Percentiles rank a stretch among this genome's conserved stretches.
These are phyloP conservation scores for Nesospiza acunhae DNA, from an alignment of 2,113 vertebrate genomes.

Conservation along the genomic window DNA sequence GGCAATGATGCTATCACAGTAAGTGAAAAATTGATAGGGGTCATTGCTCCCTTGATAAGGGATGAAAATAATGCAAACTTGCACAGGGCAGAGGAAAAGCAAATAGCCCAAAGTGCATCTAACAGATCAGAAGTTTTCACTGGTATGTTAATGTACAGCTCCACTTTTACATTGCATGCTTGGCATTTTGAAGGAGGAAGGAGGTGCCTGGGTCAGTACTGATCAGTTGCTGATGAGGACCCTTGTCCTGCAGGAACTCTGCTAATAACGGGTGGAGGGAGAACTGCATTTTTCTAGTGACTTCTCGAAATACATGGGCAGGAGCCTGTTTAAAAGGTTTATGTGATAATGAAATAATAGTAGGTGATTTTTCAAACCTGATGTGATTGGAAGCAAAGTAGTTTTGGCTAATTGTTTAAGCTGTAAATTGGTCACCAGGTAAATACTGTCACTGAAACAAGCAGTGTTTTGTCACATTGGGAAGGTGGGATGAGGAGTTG, in stretches of 20 bases:
- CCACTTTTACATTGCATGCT: background rate
- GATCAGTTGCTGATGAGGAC: background rate
- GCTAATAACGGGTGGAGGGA: background rate
- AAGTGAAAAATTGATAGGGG: constrained; percentile 36
- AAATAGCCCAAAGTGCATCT: background rate
- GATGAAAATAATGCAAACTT: background rate
- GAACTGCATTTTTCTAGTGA: background rate
- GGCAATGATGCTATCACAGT: background rate
- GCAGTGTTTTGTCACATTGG: background rate
- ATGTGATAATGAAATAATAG: background rate
- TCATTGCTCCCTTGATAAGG: background rate
- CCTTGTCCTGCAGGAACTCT: background rate
- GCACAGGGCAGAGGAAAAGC: background rate
- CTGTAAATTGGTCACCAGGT: background rate
- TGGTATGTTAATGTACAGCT: background rate
- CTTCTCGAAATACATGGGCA: background rate
- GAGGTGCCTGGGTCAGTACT: background rate
- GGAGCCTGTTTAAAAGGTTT: background rate
- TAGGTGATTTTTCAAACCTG: background rate
- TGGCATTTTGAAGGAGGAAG: background rate
- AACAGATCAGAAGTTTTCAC: background rate
- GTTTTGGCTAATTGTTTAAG: background rate
- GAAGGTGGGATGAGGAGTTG: background rate
- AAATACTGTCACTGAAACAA: background rate
- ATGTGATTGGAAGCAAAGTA: background rate